These are phyloP conservation scores for Hypsibius dujardini DNA, from an alignment of 1,140 invertebrate genomes.

Conservation along the genomic window DNA sequence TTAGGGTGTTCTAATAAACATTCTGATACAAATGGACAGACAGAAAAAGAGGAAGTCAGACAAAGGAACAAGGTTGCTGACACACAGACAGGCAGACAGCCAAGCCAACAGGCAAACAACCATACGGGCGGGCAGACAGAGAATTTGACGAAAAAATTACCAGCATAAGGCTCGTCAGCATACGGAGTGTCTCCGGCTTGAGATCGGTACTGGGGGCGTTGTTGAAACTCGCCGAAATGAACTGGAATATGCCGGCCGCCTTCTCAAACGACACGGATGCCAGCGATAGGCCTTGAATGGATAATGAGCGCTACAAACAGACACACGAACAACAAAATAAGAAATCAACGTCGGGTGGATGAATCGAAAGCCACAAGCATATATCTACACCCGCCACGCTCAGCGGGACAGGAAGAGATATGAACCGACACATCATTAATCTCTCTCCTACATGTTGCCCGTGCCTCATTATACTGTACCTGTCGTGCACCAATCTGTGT, in stretches of 20 bases:
- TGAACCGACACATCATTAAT: constrained; percentile 3
- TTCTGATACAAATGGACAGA: too few species aligned
- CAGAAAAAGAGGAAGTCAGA: too few species aligned
- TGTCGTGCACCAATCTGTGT: constrained; percentile 73
- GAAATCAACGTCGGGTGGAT: neutral
- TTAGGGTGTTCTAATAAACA: too few species aligned
- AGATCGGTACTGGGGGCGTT: constrained; percentile 88
- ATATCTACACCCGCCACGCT: neutral
- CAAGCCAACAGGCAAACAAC: too few species aligned
- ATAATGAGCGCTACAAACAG: neutral
- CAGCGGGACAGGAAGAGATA: neutral
- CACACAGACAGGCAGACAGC: too few species aligned
- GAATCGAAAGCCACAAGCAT: neutral
- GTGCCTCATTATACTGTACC: constrained; percentile 25
- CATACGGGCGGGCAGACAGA: too few species aligned
- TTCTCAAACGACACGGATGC: constrained; percentile 8
- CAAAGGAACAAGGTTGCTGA: too few species aligned
- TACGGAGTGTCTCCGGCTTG: constrained; percentile 63
- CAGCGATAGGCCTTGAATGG: neutral
- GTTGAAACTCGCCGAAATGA: constrained; percentile 83
- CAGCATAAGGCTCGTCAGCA: constrained; percentile 66
- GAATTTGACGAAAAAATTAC: constrained; percentile 35
- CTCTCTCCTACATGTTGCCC: neutral
- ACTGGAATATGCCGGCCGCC: constrained; percentile 71
- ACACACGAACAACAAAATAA: too few species aligned